Percentiles rank a stretch among this genome's conserved stretches.
These are phyloP conservation scores for Prionace glauca DNA, from an alignment of 2,797 vertebrate species.

Conservation along the genomic window DNA sequence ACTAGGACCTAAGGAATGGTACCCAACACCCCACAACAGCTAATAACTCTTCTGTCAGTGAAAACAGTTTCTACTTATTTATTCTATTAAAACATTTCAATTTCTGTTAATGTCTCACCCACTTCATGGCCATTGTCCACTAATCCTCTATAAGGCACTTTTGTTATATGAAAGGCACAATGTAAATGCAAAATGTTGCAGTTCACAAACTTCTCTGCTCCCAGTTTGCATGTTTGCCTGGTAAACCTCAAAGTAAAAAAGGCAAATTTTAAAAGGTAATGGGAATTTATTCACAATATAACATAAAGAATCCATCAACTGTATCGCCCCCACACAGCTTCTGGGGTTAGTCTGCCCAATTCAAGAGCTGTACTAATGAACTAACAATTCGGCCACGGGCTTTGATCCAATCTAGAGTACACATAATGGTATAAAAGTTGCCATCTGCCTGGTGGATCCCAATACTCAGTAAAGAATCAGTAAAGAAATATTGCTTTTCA, in stretches of 20 bases:
- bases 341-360: background rate
- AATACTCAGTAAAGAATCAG: background rate
- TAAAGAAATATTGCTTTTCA: constrained; percentile 1
- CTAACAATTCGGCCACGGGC: background rate
- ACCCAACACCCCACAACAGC: too few relatives aligned
- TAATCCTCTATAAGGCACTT: background rate
- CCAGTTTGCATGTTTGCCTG: background rate
- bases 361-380: background rate
- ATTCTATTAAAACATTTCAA: background rate
- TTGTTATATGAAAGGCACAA: background rate
- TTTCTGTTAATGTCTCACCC: background rate
- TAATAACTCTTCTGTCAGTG: too few relatives aligned
- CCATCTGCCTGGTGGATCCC: background rate
- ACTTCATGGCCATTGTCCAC: background rate
- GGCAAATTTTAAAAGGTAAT: background rate
- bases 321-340: background rate
- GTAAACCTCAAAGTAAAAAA: background rate
- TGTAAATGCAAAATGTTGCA: background rate
- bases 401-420: background rate
- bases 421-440: background rate
- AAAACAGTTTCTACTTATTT: background rate
- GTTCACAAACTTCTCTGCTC: background rate
- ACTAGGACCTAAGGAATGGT: too few relatives aligned
- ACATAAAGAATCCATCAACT: background rate
- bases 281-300: background rate